Evolutionary conservation across 2,888 invertebrate genomes (phyloP), one percentile per base, ranked within the genome.

Genomic region (Calameuta pallipes): DNA sequence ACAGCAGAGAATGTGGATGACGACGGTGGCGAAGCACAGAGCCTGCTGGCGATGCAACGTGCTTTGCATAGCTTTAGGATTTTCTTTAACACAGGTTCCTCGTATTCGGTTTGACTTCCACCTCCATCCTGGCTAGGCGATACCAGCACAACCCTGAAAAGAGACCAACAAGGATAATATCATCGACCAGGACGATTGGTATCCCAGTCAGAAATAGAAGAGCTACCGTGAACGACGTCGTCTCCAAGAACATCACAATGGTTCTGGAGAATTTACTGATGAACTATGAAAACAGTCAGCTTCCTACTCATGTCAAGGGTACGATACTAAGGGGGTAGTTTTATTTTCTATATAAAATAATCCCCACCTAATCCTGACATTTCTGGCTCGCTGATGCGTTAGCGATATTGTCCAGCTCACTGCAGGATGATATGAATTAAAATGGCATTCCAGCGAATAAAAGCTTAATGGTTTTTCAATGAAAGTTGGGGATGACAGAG

Each of bases 261-360:
- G 95, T 97, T 6, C 92, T 98, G 83, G 97, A 97, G 89, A 97
- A 97, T 90, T 93, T 98, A 69, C 93, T 98, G 85, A 96, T 97
- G 92, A 96, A 97, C 91, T 98, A 98, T 90, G 97, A 98, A 91
- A 97, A 96, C 89, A 97, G 96, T 35, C 97, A 97, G 88, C 92
- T 97, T 82, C 97, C 98, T 9, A 96, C 96, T n/a, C 97, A 97
- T 89, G 96, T 96, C 73, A 95, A 96, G 94, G 97, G 97, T 97
- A 91, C 85, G 85, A 12, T 41, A 31, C 31, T 73, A 70, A 77
- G 35, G 74, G 76, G 1, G 33, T 76, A 69, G 70, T 77, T 74
- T 69, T 76, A 37, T 70, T 76, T 35, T 34, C 37, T 75, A 69
- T 85, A 56, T 1, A 23, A 23, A 9, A 56, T 56, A 23, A 56